phyloP scores from a whole-genome alignment of 2,797 vertebrate genomes.

The Agapornis canus region DNA sequence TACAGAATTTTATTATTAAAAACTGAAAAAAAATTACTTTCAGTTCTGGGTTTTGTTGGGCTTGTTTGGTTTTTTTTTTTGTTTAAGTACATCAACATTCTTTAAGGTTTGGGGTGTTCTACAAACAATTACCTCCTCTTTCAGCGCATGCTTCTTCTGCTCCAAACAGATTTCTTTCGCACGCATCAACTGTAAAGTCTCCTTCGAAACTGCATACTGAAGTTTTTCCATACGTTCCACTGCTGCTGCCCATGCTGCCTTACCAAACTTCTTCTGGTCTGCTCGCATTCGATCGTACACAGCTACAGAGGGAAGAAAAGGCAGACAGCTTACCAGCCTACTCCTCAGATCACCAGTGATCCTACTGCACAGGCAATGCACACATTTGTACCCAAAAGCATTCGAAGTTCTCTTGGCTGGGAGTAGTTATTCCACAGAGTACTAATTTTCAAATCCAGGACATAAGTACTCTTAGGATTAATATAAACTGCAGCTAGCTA shows the following conservation, averaged over 20 bases:
- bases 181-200: slow-evolving; percentile 96
- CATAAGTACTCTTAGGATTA: neutral
- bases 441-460: neutral
- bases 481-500: neutral
- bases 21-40: neutral
- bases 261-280: slow-evolving; percentile 95
- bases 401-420: neutral
- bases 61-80: neutral
- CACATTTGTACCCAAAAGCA: neutral
- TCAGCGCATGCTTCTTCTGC: slow-evolving; percentile 91
- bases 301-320: slow-evolving; percentile 75
- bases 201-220: slow-evolving; percentile 92
- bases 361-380: neutral
- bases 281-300: slow-evolving; percentile 92
- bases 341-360: neutral
- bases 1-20: neutral
- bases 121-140: slow-evolving; percentile 87
- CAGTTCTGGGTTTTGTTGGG: neutral
- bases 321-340: neutral
- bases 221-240: slow-evolving; percentile 95
- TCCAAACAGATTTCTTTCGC: slow-evolving; percentile 97
- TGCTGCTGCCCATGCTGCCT: slow-evolving; percentile 92
- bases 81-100: neutral
- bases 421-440: neutral
- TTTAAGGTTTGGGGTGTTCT: neutral